Conservation (phyloP, 2,888 invertebrate genomes). For the Brenthis hecate region DNA sequence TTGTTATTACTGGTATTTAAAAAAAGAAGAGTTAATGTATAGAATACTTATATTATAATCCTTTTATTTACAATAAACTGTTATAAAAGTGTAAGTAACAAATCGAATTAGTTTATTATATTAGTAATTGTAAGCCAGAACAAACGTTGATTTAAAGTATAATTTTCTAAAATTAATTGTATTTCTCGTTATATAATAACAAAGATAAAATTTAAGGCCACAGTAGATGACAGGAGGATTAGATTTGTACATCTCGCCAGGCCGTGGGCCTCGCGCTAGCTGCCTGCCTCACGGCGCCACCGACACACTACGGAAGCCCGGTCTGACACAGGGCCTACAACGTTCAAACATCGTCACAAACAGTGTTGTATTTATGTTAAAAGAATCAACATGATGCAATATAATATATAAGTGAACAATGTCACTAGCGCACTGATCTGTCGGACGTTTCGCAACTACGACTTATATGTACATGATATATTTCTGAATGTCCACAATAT, state of each 20-base stretch:
- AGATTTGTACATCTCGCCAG: slow-evolving; percentile 25
- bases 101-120: slow-evolving; percentile 15
- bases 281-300: neutral
- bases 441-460: no score
- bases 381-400: no score
- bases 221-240: slow-evolving; percentile 4
- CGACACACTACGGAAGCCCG: no score
- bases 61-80: slow-evolving; percentile 36
- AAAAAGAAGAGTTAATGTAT: slow-evolving; percentile 2
- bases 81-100: slow-evolving; percentile 35
- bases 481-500: neutral
- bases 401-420: no score
- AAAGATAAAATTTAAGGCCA: slow-evolving; percentile 28
- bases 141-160: slow-evolving; percentile 12
- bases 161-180: slow-evolving; percentile 16
- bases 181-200: slow-evolving; percentile 15
- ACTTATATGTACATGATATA: no score
- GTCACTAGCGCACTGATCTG: no score
- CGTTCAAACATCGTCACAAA: no score
- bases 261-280: neutral
- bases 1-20: neutral
- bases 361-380: no score
- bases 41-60: slow-evolving; percentile 14
- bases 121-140: slow-evolving; percentile 19
- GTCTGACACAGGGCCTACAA: no score